A percentile compares a stretch with the other conserved stretches of the same genome.
Evolutionary conservation across 2,888 invertebrate species (phyloP).

Genomic region (Sinotaia quadrata): DNA sequence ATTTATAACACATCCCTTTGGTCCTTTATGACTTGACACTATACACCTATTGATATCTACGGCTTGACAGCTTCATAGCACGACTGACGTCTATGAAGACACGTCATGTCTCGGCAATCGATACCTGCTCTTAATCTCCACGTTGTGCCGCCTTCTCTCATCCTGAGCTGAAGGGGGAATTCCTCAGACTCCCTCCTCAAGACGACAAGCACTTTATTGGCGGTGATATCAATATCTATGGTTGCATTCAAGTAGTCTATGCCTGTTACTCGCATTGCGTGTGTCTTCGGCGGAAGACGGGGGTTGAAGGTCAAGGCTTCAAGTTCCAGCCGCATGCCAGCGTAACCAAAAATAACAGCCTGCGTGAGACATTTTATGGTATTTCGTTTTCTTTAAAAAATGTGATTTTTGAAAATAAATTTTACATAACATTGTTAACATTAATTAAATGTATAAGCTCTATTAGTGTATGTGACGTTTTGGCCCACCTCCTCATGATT

Average conservation of each 20-base stretch:
- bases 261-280: constrained; percentile 20
- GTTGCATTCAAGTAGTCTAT: constrained; percentile 30
- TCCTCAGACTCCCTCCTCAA: not conserved
- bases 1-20: not conserved
- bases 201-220: not conserved
- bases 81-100: not conserved
- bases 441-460: too few relatives aligned
- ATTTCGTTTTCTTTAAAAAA: too few relatives aligned
- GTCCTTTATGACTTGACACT: not conserved
- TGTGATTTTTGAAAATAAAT: too few relatives aligned
- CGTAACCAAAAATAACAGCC: constrained; percentile 67
- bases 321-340: constrained; percentile 58
- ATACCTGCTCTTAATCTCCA: constrained; percentile 7
- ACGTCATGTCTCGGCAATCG: not conserved
- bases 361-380: too few relatives aligned
- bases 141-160: not conserved
- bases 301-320: constrained; percentile 43
- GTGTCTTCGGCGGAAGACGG: constrained; percentile 52
- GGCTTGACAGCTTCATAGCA: too few relatives aligned
- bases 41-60: not conserved
- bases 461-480: too few relatives aligned
- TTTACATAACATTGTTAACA: too few relatives aligned
- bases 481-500: too few relatives aligned
- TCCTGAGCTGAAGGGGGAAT: constrained; percentile 5
- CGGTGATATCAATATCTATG: constrained; percentile 6